Evolutionary conservation across 1,140 invertebrate genomes (phyloP), one percentile per base, ranked within the genome.

Genomic region (Drosophila mojavensis): DNA sequence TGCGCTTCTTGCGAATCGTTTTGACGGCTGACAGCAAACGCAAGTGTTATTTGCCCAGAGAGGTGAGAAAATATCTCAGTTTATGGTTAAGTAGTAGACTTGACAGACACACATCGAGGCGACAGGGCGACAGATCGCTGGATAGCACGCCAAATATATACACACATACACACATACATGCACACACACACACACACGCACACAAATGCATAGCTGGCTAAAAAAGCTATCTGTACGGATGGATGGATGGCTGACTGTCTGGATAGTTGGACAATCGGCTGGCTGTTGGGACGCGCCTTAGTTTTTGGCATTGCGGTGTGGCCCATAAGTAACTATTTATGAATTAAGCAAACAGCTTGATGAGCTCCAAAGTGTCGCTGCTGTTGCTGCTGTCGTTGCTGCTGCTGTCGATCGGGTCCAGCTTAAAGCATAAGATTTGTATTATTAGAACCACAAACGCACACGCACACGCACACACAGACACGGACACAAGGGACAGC

Each of bases 251-350:
- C 50, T 58, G 39, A 53, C 26, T 30, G 33, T 20, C 54, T 50
- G 60, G 36, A 61, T 67, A 54, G 43, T 41, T 56, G 43, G 45
- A 6, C 24, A 65, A 30, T n/a, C 33, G 53, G 50, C 51, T 54
- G 51, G 20, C 55, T 64, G 53, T 33, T 33, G 53, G 66, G 73
- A 62, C 65, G 60, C 83, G 76, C 83, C 83, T 70, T 74, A 75
- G 64, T 82, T 82, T 76, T 71, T 63, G 60, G 55, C 75, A 39
- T 50, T 66, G 47, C 51, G 75, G 60, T 54, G 60, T 70, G 65
- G 76, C 79, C 59, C 65, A 80, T 89, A 83, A 89, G 78, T 89
- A 89, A 81, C 80, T 80, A 83, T 81, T 89, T 89, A 89, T 89
- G 84, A 89, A 89, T 89, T 89, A 89, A 81, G 85, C 80, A 89